phyloP scores from a whole-genome alignment of 2,888 invertebrate species.

The Pandemis heparana region DNA sequence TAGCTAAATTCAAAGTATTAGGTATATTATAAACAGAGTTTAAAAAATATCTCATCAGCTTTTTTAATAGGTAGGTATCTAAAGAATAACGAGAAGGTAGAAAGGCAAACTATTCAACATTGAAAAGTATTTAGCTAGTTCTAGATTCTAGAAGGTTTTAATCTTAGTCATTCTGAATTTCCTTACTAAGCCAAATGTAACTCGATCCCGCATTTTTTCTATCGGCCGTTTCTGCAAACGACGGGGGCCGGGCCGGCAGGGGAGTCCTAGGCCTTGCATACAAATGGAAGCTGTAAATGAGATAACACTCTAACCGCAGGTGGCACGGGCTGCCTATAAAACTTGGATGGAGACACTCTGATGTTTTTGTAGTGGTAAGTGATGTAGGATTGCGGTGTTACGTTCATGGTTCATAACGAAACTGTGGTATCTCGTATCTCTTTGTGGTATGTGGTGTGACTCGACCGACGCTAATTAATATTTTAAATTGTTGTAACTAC shows the following conservation, averaged over 20 bases:
- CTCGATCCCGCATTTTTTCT: conserved; percentile 37
- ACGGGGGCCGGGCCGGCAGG: conserved; percentile 56
- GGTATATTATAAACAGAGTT: too few species aligned
- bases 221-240: conserved; percentile 45
- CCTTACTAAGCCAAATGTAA: conserved; percentile 15
- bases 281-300: conserved; percentile 81
- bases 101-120: too few species aligned
- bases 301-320: conserved; percentile 58
- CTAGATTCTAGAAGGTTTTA: background rate
- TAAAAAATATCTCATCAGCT: too few species aligned
- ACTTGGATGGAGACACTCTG: conserved; percentile 27
- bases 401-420: conserved; percentile 1
- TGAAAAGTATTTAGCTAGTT: too few species aligned
- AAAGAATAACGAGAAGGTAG: too few species aligned
- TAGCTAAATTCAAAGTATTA: too few species aligned
- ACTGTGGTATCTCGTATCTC: too few species aligned
- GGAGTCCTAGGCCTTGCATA: conserved; percentile 78
- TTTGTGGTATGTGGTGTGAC: too few species aligned
- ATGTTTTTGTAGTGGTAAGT: conserved; percentile 33
- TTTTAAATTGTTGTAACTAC: too few species aligned
- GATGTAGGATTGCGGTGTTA: conserved; percentile 1
- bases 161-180: background rate
- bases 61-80: too few species aligned
- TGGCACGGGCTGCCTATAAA: conserved; percentile 35
- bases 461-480: too few species aligned